Conservation (phyloP, 2,113 vertebrate species). For the Dascyllus trimaculatus region DNA sequence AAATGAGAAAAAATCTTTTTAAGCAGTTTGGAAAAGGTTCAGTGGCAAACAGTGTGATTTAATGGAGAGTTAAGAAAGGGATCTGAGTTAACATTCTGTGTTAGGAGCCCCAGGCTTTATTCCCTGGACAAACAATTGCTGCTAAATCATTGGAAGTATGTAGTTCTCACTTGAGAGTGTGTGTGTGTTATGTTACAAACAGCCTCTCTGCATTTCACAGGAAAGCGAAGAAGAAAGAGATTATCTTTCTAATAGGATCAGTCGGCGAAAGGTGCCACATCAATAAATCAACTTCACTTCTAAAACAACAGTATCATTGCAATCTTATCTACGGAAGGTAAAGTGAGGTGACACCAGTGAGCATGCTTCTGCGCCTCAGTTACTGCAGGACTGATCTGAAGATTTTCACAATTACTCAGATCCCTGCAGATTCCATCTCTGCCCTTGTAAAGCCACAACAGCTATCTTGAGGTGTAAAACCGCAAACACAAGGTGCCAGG, state of each 20-base stretch:
- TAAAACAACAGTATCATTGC: slow-evolving; percentile 33
- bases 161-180: slow-evolving; percentile 9
- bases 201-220: not conserved
- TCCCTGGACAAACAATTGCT: slow-evolving; percentile 36
- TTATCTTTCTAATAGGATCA: slow-evolving; percentile 54
- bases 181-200: slow-evolving; percentile 14
- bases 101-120: slow-evolving; percentile 30
- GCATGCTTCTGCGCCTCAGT: slow-evolving; percentile 15
- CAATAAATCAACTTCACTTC: slow-evolving; percentile 36
- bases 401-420: slow-evolving; percentile 26
- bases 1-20: not conserved
- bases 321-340: slow-evolving; percentile 28
- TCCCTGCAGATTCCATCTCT: slow-evolving; percentile 3
- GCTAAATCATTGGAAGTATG: slow-evolving; percentile 29
- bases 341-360: slow-evolving; percentile 16
- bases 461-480: not conserved
- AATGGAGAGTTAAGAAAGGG: slow-evolving; percentile 19
- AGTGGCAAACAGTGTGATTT: slow-evolving; percentile 11
- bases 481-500: not conserved
- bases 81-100: slow-evolving; percentile 29
- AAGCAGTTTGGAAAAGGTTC: slow-evolving; percentile 3
- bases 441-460: not conserved
- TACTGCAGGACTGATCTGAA: slow-evolving; percentile 6
- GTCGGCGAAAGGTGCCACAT: slow-evolving; percentile 27
- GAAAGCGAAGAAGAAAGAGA: slow-evolving; percentile 31